Evolutionary conservation across 2,888 invertebrate species (phyloP).

Genomic region (Aspidapion aeneum): DNA sequence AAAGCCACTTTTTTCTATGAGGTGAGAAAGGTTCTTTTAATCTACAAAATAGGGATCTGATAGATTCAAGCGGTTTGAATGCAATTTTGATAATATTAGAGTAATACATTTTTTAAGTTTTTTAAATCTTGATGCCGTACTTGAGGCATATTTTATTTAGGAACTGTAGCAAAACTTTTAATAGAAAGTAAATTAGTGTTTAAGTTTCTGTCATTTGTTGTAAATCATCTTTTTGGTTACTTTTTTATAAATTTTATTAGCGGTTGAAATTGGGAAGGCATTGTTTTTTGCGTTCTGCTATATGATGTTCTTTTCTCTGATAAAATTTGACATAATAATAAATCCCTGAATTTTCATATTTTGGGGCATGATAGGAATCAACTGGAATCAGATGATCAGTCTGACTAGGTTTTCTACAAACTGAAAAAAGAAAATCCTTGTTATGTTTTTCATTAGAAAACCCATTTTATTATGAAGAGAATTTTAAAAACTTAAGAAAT

Average conservation of each 20-base stretch:
- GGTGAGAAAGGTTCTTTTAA: background rate
- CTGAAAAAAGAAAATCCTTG: background rate
- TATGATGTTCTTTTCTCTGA: background rate
- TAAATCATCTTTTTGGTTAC: background rate
- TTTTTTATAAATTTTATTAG: background rate
- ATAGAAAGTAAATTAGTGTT: too few relatives aligned
- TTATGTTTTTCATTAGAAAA: background rate
- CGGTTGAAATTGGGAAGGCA: background rate
- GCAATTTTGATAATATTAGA: background rate
- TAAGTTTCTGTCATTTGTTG: background rate
- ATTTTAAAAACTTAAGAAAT: background rate
- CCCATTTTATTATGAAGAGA: background rate
- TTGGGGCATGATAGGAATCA: background rate
- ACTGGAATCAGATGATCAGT: background rate
- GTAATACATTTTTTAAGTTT: background rate
- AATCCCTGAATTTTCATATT: background rate
- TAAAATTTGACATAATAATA: background rate
- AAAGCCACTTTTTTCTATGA: background rate
- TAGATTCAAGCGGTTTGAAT: background rate
- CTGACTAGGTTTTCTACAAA: background rate
- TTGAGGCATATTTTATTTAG: too few relatives aligned
- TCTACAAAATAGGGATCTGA: background rate
- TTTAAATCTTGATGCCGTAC: background rate
- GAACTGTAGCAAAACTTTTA: too few relatives aligned
- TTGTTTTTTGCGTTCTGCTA: background rate